Base-by-base conservation (phyloP, 2,113 vertebrate genomes). In the Balaeniceps rex region DNA sequence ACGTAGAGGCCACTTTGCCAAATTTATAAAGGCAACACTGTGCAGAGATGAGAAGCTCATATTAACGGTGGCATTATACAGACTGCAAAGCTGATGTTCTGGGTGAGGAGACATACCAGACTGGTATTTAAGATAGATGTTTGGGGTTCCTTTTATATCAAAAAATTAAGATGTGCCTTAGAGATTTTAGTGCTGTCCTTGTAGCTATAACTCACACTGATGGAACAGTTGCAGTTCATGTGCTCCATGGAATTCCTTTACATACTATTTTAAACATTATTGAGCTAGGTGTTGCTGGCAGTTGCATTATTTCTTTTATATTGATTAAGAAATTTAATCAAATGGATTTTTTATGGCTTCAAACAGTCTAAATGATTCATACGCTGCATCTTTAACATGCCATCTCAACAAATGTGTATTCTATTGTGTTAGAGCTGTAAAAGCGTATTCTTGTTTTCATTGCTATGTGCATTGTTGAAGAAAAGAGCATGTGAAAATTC, bases 241-340 rank as follows among this genome's bases (percentile, higher is more conserved):
- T 57, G 72, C 17, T 88, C 36, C n/a, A 7, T 57, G 24, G 22
- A 94, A 93, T 58, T 40, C 49, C 42, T 88, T 96, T 82, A 74
- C 51, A 87, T 47, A 87, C 47, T 86, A 65, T 65, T 96, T 87
- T 76, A 90, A 91, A 78, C 12, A 10, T 83, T 74, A 81, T 58
- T 87, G 72, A 83, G 36, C 4, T 83, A 87, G 19, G 26, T 90
- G 60, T 80, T 93, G 51, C 29, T 91, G 61, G 29, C 29, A 84
- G 49, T 87, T 91, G 51, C n/a, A 47, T 95, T 88, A 94, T 92
- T 97, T 95, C 88, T 94, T 83, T 82, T 87, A 60, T 90, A 94
- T 74, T 83, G 93, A 93, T 91, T 94, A 77, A 95, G 61, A 69
- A 96, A 95, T 96, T 94, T 94, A 86, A 85, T 90, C 19, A 92